Base-by-base conservation (phyloP, 2,888 invertebrate species). In the Panzeria rudis region DNA sequence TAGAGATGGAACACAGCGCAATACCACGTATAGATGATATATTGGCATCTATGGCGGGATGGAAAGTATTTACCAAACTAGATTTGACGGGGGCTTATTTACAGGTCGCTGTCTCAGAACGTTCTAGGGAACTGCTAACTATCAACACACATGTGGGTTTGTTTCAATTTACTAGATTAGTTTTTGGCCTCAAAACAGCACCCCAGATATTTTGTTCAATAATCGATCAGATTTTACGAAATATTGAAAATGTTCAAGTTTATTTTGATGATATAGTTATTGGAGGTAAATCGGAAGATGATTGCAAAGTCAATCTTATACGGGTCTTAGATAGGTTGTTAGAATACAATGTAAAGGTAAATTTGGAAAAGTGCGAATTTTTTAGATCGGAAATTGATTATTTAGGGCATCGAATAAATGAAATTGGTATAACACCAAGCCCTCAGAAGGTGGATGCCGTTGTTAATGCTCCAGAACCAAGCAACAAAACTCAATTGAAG, bases 1-100 rank as follows among this genome's bases (percentile, higher is more conserved):
- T 86, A 11, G 56, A 89, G 50, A 83, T 85, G 25, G 89, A 90
- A 25, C 88, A 89, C 56, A 89, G 89, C 68, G 89, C 89, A 13
- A 86, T 91, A 72, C 77, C 72, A 17, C 35, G 79, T 47, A 73
- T 84, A 35, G 82, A 84, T 73, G 83, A 85, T 47, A 78, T 86
- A 50, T 56, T 79, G 11, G 54, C 71, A 6, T 82, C 84, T 13
- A 73, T 91, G 38, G 78, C 75, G 35, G 86, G 87, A 41, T 88
- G 88, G 41, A 83, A 77, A 38, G 59, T 73, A 29, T 29, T 77
- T 38, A 66, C 64, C 3, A 84, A 80, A 20, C 17, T 80, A 23
- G 73, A 84, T 47, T n/a, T 84, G 4, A 80, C 61, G 8, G 79
- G 79, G 5, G 77, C 80, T 0, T 78, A 81, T 62, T 68, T 78